Evolutionary conservation across 1,140 invertebrate genomes (phyloP).

Genomic region (Anoplophora glabripennis): DNA sequence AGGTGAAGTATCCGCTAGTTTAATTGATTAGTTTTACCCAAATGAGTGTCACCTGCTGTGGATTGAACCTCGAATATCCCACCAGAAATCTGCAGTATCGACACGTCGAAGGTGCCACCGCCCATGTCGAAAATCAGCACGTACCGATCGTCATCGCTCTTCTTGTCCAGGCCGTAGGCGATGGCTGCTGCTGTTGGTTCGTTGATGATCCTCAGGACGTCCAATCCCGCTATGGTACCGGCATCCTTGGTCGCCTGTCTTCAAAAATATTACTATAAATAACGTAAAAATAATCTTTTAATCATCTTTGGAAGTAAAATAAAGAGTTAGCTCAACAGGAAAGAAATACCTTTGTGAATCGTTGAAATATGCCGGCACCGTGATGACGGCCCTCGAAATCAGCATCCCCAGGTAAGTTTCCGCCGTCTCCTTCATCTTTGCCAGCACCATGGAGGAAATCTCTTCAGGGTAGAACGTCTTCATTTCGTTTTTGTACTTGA

Average conservation of each 20-base stretch:
- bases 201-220: constrained; percentile 68
- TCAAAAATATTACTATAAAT: constrained; percentile 1
- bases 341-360: constrained; percentile 42
- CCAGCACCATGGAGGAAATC: constrained; percentile 77
- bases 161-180: constrained; percentile 66
- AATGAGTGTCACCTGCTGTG: constrained; percentile 60
- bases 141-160: constrained; percentile 56
- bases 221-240: constrained; percentile 60
- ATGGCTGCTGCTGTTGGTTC: constrained; percentile 69
- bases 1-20: neutral
- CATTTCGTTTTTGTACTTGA: constrained; percentile 54
- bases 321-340: too few species aligned
- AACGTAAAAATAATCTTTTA: neutral
- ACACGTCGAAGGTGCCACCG: constrained; percentile 64
- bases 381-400: constrained; percentile 50
- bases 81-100: constrained; percentile 67
- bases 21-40: constrained; percentile 51
- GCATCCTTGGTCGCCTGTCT: constrained; percentile 50
- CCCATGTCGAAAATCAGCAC: constrained; percentile 59
- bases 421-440: constrained; percentile 72
- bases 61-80: constrained; percentile 58
- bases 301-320: too few species aligned
- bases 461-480: constrained; percentile 65
- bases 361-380: constrained; percentile 50
- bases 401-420: constrained; percentile 49